A percentile compares a stretch with the other conserved stretches of the same genome.
Conservation (phyloP, 2,113 vertebrate genomes). For the Petromus typicus region DNA sequence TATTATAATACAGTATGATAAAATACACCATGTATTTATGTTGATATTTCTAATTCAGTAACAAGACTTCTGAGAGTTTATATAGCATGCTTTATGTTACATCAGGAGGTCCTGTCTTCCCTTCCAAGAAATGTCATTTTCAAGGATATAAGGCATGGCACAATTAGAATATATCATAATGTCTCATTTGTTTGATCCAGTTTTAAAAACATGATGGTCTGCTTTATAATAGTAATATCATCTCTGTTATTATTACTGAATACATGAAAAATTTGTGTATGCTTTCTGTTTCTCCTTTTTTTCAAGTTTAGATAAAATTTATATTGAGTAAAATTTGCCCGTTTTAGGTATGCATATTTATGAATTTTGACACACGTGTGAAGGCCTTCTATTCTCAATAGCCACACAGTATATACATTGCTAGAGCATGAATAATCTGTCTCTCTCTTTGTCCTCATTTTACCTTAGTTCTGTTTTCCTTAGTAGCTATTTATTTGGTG, state of each 20-base stretch:
- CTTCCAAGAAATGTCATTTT: constrained; percentile 20
- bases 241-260: not conserved
- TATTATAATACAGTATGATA: not conserved
- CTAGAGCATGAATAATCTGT: rapidly evolving
- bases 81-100: not conserved
- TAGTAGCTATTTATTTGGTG: not conserved
- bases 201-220: not conserved
- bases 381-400: not conserved
- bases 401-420: not conserved
- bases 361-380: not conserved
- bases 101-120: not conserved
- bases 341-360: not conserved
- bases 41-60: not conserved
- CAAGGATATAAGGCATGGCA: not conserved
- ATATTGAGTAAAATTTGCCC: not conserved
- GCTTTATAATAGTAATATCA: not conserved
- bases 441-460: not conserved
- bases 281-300: not conserved
- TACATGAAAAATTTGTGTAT: not conserved
- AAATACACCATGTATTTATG: not conserved
- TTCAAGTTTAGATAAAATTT: not conserved
- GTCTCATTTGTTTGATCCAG: not conserved
- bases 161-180: not conserved
- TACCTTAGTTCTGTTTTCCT: not conserved
- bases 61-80: constrained; percentile 2